Percentiles rank a stretch among this genome's conserved stretches.
These are phyloP conservation scores for Prunella fulvescens DNA, from an alignment of 2,113 vertebrate genomes.

Conservation along the genomic window DNA sequence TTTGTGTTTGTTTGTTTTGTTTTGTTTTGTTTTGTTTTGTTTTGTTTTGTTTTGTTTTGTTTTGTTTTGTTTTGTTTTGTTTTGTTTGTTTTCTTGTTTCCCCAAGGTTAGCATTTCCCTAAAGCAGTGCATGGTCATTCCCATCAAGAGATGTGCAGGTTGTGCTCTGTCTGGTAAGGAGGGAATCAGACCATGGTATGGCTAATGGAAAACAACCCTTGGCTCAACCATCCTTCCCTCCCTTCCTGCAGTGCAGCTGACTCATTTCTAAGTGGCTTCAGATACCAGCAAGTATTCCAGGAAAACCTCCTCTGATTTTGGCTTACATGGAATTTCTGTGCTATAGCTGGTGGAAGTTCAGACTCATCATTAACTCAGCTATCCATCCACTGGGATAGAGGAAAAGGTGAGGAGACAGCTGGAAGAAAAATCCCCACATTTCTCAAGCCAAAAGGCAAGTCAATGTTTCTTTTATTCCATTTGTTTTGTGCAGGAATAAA, in stretches of 20 bases:
- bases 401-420: neutral
- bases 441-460: neutral
- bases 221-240: neutral
- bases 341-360: neutral
- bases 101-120: neutral
- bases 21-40: neutral
- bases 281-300: neutral
- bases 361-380: neutral
- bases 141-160: fast-evolving
- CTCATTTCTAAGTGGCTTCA: neutral
- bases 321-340: neutral
- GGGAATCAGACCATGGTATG: neutral
- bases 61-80: neutral
- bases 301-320: neutral
- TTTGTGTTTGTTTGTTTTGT: neutral
- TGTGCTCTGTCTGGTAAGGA: neutral
- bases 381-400: neutral
- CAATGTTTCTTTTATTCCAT: neutral
- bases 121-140: neutral
- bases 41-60: neutral
- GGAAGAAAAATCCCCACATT: neutral
- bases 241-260: neutral
- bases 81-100: neutral
- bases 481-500: neutral
- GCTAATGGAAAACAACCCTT: neutral